These are phyloP conservation scores for Tridacna crocea DNA, from an alignment of 2,888 invertebrate species.

Conservation along the genomic window DNA sequence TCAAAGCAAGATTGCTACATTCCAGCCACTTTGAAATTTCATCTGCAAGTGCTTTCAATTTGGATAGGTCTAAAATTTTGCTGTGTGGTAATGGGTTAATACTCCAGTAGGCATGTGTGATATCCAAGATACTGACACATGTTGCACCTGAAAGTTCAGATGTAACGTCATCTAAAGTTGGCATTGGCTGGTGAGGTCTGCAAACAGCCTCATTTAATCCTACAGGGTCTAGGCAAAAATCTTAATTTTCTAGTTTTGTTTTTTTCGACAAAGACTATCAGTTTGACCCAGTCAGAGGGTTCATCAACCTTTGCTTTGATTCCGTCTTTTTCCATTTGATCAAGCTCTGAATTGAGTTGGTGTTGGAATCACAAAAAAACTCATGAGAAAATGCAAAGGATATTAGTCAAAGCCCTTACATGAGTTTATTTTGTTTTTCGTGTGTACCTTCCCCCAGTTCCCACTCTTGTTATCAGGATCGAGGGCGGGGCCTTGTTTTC, in stretches of 20 bases:
- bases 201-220: constrained; percentile 48
- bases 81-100: no score
- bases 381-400: no score
- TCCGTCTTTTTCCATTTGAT: neutral
- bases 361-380: no score
- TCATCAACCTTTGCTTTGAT: constrained; percentile 41
- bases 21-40: no score
- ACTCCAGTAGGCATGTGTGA: constrained; percentile 7
- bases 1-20: no score
- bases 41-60: no score
- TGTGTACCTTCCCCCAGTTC: neutral
- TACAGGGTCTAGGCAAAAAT: constrained; percentile 46
- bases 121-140: constrained; percentile 38
- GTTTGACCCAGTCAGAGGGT: constrained; percentile 47
- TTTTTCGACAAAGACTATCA: constrained; percentile 40
- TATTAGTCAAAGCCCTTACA: no score
- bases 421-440: neutral
- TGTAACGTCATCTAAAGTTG: constrained; percentile 43
- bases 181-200: constrained; percentile 56
- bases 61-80: no score
- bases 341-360: neutral
- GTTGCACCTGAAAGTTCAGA: constrained; percentile 18
- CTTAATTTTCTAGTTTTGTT: constrained; percentile 39
- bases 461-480: no score
- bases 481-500: neutral